phyloP scores from a whole-genome alignment of 1,140 invertebrate genomes.

The Liolophura sinensis region DNA sequence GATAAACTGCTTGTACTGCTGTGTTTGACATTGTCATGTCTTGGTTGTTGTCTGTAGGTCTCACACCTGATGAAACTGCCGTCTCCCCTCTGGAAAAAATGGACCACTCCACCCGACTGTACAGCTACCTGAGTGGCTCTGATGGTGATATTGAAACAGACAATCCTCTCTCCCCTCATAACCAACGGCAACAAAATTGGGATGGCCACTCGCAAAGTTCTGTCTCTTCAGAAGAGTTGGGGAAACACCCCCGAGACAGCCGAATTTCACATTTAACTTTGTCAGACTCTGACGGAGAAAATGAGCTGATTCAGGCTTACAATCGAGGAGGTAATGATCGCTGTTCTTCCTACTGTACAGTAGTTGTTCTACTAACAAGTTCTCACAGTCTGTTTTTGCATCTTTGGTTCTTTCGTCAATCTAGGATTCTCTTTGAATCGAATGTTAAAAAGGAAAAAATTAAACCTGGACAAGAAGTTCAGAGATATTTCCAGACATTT shows the following conservation, averaged over 20 bases:
- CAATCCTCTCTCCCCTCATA: constrained; percentile 15
- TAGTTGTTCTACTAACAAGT: no score
- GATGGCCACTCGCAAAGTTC: not conserved
- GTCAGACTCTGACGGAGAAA: constrained; percentile 4
- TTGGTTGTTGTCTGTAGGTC: not conserved
- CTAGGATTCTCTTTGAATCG: no score
- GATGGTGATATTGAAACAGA: constrained; percentile 45
- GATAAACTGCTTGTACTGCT: not conserved
- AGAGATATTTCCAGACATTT: no score
- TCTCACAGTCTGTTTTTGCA: no score
- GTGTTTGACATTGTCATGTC: no score
- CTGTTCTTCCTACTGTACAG: no score
- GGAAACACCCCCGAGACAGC: not conserved
- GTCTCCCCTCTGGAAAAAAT: constrained; percentile 25
- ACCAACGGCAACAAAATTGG: not conserved
- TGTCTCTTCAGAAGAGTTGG: not conserved
- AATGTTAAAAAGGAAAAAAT: no score
- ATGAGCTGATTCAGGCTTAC: not conserved
- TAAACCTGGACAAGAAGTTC: no score
- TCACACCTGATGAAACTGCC: constrained; percentile 39
- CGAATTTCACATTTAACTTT: not conserved
- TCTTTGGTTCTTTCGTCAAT: no score
- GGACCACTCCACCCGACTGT: constrained; percentile 19
- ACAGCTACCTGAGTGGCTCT: constrained; percentile 46
- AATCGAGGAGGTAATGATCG: not conserved